Evolutionary conservation across 2,888 invertebrate species (phyloP), one percentile per base, ranked within the genome.

Genomic region (Andricus quercusramuli): DNA sequence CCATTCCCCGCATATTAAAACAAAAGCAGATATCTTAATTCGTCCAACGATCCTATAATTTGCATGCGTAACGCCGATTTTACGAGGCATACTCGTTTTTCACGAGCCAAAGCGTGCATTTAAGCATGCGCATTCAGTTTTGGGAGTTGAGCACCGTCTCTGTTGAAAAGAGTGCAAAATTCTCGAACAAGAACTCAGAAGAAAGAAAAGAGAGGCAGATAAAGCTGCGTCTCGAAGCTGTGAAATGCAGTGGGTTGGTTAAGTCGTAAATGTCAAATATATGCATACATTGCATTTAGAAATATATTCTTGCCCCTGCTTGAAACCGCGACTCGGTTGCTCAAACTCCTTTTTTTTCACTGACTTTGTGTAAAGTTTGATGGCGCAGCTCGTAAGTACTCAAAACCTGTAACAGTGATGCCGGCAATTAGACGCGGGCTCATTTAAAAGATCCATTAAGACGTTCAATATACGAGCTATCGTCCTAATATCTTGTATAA

Each of bases 181-280:
- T 56, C 74, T 78, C 59, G 37, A 77, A 78, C 62, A 56, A 82
- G 68, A 77, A 70, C 47, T 47, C 17, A 17, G 17, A 17, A 17
- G 17, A 47, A 47, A 47, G 47, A 17, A 17, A 79, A 79, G 74
- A 81, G 80, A 77, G 76, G 29, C 67, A 59, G 80, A 80, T 77
- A 80, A 78, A 68, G 80, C 79, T 82, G 81, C 78, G 80, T 68
- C 59, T 56, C 62, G 51, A 78, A 83, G 80, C 79, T 83, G 83
- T 81, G 82, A 81, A 82, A 79, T 81, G 79, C 83, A 79, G 84
- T 81, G 78, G 82, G 83, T 85, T 85, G 85, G 83, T 80, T 78
- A 77, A 83, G 81, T 81, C 84, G 86, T 86, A 86, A 87, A 86
- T 82, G 85, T 87, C 85, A 86, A 85, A 85, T 87, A 81, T 83